phyloP scores from a whole-genome alignment of 1,140 invertebrate genomes.

The Subanguina moxae region DNA sequence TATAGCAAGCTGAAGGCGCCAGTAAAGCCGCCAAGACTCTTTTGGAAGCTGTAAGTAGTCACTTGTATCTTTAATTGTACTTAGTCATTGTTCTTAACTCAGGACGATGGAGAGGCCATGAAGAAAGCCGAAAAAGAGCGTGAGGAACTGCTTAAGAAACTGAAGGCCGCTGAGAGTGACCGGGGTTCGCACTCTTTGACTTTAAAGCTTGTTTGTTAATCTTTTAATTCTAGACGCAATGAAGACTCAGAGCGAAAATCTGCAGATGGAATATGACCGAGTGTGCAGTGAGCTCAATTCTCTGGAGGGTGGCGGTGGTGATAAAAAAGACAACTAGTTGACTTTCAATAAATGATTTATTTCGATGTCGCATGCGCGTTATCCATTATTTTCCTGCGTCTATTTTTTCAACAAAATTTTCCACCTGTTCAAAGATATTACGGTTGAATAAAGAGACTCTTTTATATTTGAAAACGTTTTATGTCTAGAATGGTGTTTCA shows the following conservation, averaged over 20 bases:
- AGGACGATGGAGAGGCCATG: not conserved
- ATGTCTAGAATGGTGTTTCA: too few species aligned
- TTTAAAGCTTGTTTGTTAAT: too few species aligned
- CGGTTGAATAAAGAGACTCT: too few species aligned
- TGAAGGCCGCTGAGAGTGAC: slow-evolving; percentile 44
- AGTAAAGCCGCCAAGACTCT: slow-evolving; percentile 52
- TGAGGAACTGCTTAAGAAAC: slow-evolving; percentile 23
- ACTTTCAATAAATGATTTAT: not conserved
- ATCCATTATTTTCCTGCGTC: not conserved
- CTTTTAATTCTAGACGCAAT: not conserved
- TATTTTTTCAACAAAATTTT: not conserved
- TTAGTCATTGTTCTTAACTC: not conserved
- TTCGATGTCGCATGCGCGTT: not conserved
- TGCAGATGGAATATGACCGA: slow-evolving; percentile 55
- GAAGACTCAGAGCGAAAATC: slow-evolving; percentile 43
- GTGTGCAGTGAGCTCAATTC: slow-evolving; percentile 34
- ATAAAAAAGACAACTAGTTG: slow-evolving; percentile 49
- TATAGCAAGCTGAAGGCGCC: slow-evolving; percentile 53
- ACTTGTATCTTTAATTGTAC: not conserved
- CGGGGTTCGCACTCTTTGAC: slow-evolving; percentile 47
- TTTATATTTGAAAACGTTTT: too few species aligned
- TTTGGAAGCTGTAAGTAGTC: slow-evolving; percentile 52
- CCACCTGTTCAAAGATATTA: too few species aligned
- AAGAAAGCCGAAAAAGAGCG: not conserved
- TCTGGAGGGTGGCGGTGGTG: slow-evolving; percentile 31